Evolutionary conservation across 92 coral and sea anemone species (phyloP).

Genomic region (Pocillopora meandrina): DNA sequence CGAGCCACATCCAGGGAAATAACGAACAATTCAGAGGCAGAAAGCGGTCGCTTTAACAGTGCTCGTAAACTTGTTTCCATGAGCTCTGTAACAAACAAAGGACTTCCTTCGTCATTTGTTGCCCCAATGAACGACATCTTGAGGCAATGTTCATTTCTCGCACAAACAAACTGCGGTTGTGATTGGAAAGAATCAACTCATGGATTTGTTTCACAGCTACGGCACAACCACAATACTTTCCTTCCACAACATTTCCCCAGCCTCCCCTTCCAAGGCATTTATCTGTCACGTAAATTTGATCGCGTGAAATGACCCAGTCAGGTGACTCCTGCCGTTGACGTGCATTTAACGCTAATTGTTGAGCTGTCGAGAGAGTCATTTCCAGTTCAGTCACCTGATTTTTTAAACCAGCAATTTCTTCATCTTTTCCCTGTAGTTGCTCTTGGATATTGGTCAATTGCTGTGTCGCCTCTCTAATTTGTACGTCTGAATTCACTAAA

Average conservation of each 20-base stretch:
- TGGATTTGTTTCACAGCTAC: no score
- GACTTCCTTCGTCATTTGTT: neutral
- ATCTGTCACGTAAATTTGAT: neutral
- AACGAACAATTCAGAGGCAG: conserved; percentile 33
- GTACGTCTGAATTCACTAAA: neutral
- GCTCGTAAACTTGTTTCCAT: conserved; percentile 63
- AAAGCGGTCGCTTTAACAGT: conserved; percentile 48
- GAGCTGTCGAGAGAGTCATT: neutral
- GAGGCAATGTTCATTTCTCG: no score
- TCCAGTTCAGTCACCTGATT: neutral
- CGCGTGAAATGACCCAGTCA: neutral
- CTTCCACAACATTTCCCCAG: conserved; percentile 3
- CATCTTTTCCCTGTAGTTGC: neutral
- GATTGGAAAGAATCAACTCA: no score
- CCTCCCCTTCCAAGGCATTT: neutral
- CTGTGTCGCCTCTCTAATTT: no score
- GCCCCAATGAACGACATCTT: no score
- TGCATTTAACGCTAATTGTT: neutral
- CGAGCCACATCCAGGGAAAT: conserved; percentile 59
- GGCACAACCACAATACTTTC: no score
- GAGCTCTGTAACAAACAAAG: conserved; percentile 69
- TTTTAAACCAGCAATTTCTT: no score
- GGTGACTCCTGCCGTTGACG: neutral
- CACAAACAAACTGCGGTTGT: no score
- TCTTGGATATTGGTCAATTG: neutral